Percentiles rank a stretch among this genome's conserved stretches.
phyloP scores from a whole-genome alignment of 2,113 vertebrate genomes.

The Coracopsis vasa region DNA sequence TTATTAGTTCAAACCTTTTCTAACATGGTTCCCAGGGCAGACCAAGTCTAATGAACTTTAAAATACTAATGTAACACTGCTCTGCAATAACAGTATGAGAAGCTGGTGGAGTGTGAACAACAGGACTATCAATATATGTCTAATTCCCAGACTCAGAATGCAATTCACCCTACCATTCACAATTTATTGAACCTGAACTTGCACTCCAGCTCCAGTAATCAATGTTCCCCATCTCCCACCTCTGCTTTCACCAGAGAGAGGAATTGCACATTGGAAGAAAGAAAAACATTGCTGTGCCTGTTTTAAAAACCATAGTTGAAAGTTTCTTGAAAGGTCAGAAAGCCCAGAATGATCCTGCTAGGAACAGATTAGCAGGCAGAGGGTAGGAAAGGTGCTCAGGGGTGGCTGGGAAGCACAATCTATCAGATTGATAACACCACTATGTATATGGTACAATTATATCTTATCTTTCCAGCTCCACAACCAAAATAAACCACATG shows the following conservation, averaged over 20 bases:
- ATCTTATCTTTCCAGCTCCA: constrained; percentile 64
- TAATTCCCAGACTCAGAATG: not conserved
- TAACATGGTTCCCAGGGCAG: constrained; percentile 37
- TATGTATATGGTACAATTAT: constrained; percentile 35
- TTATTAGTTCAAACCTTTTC: constrained; percentile 36
- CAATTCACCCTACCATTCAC: not conserved
- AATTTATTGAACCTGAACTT: constrained; percentile 20
- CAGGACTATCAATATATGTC: constrained; percentile 19
- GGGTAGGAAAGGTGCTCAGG: constrained; percentile 31
- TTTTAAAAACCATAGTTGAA: not conserved
- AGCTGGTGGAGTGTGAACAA: not conserved
- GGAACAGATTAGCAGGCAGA: constrained; percentile 34
- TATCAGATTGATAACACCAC: constrained; percentile 43
- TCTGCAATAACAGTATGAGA: not conserved
- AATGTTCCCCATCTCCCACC: not conserved
- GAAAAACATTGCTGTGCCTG: constrained; percentile 33
- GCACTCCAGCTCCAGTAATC: not conserved
- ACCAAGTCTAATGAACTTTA: not conserved
- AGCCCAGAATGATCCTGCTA: not conserved
- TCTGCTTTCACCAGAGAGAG: not conserved
- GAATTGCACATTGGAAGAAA: not conserved
- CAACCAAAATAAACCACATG: constrained; percentile 63
- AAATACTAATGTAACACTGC: not conserved
- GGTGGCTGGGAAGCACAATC: constrained; percentile 8
- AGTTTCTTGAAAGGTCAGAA: constrained; percentile 51